Base-by-base conservation (phyloP, 1,140 invertebrate species). In the Drosophila tropicalis region DNA sequence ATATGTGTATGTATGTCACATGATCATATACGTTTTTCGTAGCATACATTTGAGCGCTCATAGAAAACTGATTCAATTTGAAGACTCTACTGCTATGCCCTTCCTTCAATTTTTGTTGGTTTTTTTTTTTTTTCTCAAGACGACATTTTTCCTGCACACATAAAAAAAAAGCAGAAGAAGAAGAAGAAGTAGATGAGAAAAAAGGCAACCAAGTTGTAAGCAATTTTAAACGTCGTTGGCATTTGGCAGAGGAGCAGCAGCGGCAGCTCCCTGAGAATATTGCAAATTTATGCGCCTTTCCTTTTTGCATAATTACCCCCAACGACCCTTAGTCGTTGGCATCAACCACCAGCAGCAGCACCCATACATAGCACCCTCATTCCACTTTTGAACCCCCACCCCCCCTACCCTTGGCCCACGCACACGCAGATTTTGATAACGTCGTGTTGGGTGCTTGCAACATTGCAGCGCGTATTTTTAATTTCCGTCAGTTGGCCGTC, bases 401-500 rank as follows among this genome's bases (percentile, higher is more conserved):
- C 15, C 19, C 13, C 12, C 1, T 10, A 15, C 62, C 58, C 7
- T 13, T 58, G 62, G 40, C 79, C 69, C 72, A 86, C 75, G 80
- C 80, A 84, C 84, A 83, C 81, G 70, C 77, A 72, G 85, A 90
- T 90, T 89, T 80, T 89, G 84, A 89, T 89, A 89, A 89, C 77
- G 80, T 89, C 84, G 64, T 62, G 74, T 82, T 79, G 72, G 70
- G 79, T 79, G 76, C 83, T 80, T 89, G 84, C 84, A 87, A 87
- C 84, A 87, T 89, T 89, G 84, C 85, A 89, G 77, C 84, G 85
- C 85, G 84, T 89, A 90, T 89, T 89, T 89, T 89, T 89, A 89
- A 89, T 89, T 89, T 89, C 84, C 84, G 84, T 89, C 84, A 78
- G 67, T 83, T 72, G 72, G 65, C 56, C 70, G 62, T 57, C 70